These are phyloP conservation scores for Drosophila tripunctata DNA, from an alignment of 2,888 invertebrate species.

Conservation along the genomic window DNA sequence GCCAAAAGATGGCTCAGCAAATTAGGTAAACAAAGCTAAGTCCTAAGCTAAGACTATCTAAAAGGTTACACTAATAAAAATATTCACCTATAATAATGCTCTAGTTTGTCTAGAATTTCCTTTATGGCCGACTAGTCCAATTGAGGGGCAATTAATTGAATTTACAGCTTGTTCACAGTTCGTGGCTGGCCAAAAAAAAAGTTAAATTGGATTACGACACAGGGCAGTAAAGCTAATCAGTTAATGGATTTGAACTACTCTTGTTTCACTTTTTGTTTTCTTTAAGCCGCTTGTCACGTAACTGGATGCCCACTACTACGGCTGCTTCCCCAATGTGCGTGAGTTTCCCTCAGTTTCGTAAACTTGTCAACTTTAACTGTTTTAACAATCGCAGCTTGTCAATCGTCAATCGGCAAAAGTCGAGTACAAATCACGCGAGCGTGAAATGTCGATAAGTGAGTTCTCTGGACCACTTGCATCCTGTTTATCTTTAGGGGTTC, in stretches of 20 bases:
- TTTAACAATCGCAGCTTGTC: conserved; percentile 31
- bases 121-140: conserved; percentile 16
- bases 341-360: background rate
- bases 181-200: background rate
- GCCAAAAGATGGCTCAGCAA: background rate
- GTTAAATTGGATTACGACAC: conserved; percentile 15
- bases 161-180: background rate
- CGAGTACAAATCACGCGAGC: conserved; percentile 35
- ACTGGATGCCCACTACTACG: conserved; percentile 6
- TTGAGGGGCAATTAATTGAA: conserved; percentile 10
- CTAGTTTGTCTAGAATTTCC: background rate
- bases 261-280: background rate
- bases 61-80: too few species aligned
- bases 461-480: conserved; percentile 12
- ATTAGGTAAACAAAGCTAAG: background rate
- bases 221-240: conserved; percentile 51
- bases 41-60: too few species aligned
- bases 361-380: conserved; percentile 45
- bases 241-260: conserved; percentile 47
- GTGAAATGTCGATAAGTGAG: conserved; percentile 47
- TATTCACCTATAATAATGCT: background rate
- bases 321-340: conserved; percentile 21
- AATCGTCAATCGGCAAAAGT: conserved; percentile 10
- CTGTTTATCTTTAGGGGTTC: background rate
- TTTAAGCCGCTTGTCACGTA: conserved; percentile 44